A percentile compares a stretch with the other conserved stretches of the same genome.
Conservation (phyloP, 2,888 invertebrate genomes). For the Stramonita haemastoma region DNA sequence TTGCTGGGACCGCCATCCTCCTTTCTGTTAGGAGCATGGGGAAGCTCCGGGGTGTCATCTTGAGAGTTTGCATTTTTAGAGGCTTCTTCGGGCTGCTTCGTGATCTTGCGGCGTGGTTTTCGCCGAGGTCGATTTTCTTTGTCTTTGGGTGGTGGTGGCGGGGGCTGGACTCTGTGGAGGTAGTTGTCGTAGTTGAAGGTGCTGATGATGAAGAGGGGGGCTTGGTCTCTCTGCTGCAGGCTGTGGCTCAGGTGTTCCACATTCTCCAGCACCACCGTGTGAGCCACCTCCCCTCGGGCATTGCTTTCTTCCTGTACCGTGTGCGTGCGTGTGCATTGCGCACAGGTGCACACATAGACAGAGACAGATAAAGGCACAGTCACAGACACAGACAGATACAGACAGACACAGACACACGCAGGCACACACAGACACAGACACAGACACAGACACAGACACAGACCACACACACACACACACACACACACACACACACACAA, state of each 20-base stretch:
- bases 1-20: not conserved
- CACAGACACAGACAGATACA: not conserved
- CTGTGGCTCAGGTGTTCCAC: not conserved
- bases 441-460: not conserved
- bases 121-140: conserved; percentile 9
- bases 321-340: not conserved
- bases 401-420: not conserved
- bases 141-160: not conserved
- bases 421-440: not conserved
- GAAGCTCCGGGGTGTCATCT: not conserved
- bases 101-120: not conserved
- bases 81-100: not conserved
- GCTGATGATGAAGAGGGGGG: conserved; percentile 35
- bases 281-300: conserved; percentile 31
- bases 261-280: conserved; percentile 33
- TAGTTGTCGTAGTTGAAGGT: conserved; percentile 34
- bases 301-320: not conserved
- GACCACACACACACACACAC: not conserved
- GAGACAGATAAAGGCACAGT: not conserved
- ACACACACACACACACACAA: not conserved
- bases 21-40: not conserved
- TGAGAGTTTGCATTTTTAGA: not conserved
- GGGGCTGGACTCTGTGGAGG: conserved; percentile 28
- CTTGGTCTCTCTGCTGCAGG: not conserved
- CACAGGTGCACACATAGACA: not conserved